These are phyloP conservation scores for Neodiprion fabricii DNA, from an alignment of 1,140 invertebrate species.

Conservation along the genomic window DNA sequence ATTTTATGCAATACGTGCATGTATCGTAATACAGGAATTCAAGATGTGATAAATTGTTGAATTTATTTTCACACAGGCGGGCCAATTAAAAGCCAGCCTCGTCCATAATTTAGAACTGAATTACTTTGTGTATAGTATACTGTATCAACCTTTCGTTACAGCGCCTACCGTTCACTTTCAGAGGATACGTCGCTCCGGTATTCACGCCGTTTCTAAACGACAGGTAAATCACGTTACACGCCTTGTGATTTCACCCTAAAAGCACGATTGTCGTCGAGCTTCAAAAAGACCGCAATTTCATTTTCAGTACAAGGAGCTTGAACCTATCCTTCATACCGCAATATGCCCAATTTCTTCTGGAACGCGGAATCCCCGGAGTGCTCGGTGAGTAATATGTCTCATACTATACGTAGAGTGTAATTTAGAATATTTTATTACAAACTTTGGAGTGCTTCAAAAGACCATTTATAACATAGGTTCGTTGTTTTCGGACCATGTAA, in stretches of 20 bases:
- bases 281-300: slow-evolving; percentile 18
- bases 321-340: slow-evolving; percentile 66
- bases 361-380: slow-evolving; percentile 67
- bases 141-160: slow-evolving; percentile 18
- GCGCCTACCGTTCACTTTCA: slow-evolving; percentile 39
- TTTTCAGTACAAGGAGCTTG: slow-evolving; percentile 49
- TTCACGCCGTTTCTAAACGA: slow-evolving; percentile 72
- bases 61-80: no score
- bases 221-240: slow-evolving; percentile 47
- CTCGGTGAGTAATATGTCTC: slow-evolving; percentile 63
- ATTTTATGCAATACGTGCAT: no score
- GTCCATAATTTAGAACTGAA: background rate
- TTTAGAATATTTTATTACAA: no score
- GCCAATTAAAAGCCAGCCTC: background rate
- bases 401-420: no score
- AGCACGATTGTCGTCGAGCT: slow-evolving; percentile 1
- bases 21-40: no score
- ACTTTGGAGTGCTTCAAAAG: no score
- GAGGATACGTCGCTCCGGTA: slow-evolving; percentile 72
- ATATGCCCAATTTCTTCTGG: slow-evolving; percentile 69
- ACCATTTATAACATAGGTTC: no score
- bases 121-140: background rate
- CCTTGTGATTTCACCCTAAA: slow-evolving; percentile 10
- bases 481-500: background rate
- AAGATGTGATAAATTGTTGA: no score